Conservation (phyloP, 1,140 invertebrate genomes). For the Aleiodes sp. region DNA sequence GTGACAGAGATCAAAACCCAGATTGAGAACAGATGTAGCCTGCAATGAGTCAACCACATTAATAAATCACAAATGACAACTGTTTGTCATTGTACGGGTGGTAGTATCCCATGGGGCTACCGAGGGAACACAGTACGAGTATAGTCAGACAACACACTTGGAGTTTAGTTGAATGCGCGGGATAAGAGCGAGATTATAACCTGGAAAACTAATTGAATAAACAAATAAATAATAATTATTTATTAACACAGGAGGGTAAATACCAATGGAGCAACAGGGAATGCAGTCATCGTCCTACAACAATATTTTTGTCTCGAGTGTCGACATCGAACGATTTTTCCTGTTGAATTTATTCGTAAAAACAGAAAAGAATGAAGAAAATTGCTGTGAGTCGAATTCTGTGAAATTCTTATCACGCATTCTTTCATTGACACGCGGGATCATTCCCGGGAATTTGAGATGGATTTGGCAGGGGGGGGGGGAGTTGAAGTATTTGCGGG, state of each 20-base stretch:
- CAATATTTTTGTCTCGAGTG: constrained; percentile 6
- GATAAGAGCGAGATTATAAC: no score
- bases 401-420: constrained; percentile 25
- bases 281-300: constrained; percentile 12
- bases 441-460: not conserved
- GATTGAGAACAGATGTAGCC: constrained; percentile 92
- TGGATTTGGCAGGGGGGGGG: not conserved
- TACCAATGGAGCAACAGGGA: no score
- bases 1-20: constrained; percentile 93
- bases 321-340: not conserved
- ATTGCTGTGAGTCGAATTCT: not conserved
- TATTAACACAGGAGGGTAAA: no score
- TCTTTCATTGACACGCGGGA: constrained; percentile 2
- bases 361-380: not conserved
- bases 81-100: constrained; percentile 48
- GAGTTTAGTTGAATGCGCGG: not conserved
- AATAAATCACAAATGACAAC: constrained; percentile 35
- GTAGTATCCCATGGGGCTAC: constrained; percentile 35
- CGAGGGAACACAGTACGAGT: constrained; percentile 39
- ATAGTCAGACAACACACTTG: constrained; percentile 12
- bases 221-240: no score
- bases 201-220: no score
- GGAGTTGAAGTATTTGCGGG: not conserved
- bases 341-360: no score
- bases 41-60: constrained; percentile 75